Evolutionary conservation across 2,113 vertebrate species (phyloP), one percentile per base, ranked within the genome.

Genomic region (Corydoras maculifer): DNA sequence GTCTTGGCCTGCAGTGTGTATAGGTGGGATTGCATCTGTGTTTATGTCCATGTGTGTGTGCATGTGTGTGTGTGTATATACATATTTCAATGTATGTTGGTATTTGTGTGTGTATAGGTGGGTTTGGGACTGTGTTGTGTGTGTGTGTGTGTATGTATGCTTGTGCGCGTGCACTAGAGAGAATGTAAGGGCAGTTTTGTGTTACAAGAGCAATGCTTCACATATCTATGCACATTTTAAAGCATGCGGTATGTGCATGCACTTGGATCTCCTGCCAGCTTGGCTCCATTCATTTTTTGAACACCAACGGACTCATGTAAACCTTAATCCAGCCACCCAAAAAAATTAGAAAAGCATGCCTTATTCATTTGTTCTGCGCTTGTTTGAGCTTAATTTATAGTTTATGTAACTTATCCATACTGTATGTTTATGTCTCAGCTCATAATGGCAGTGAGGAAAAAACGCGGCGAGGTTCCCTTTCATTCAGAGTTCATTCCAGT

Each of bases 201-300:
- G 83, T 88, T 89, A 84, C 88, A 69, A 13, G 78, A 84, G 82
- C 84, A 74, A 25, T 35, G 10, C 65, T 68, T 31, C 66, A 84
- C 75, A 78, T 82, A 80, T 84, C 82, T 79, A 78, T 75, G 77
- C 75, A 0, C 75, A 69, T 80, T 84, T 84, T 77, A 75, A 81
- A 79, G 79, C 79, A 84, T 82, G 79, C 81, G 84, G 74, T 79
- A 82, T 84, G 80, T 76, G 76, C 78, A 82, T 80, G 80, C 74
- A 70, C 78, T 78, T 82, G 76, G 72, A 69, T 71, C 63, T 66
- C 64, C 2, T 78, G 60, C 70, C 75, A 77, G 57, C 80, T 74
- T 68, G 71, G 73, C 69, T 73, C 68, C 55, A 62, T 53, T 54
- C 62, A 73, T 77, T 71, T 58, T 54, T 68, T 62, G 31, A 68